A percentile compares a stretch with the other conserved stretches of the same genome.
phyloP scores from a whole-genome alignment of 2,888 invertebrate genomes.

The Julus scandinavius region DNA sequence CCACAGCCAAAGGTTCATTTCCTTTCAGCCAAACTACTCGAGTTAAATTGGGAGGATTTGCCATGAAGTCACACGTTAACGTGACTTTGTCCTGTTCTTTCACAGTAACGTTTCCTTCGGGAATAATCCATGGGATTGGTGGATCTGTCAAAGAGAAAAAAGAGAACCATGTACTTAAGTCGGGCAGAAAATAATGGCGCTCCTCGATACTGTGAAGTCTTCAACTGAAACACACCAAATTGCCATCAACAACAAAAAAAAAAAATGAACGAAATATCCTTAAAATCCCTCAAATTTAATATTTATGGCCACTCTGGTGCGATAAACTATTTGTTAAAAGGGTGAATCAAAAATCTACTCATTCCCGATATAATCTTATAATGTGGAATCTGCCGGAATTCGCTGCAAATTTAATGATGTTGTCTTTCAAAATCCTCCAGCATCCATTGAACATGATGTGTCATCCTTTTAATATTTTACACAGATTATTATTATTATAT shows the following conservation, averaged over 20 bases:
- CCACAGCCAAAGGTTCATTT: conserved; percentile 52
- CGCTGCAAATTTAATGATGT: neutral
- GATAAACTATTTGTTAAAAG: neutral
- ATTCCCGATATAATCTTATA: too few species aligned
- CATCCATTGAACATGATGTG: too few species aligned
- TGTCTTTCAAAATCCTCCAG: neutral
- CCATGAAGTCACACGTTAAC: conserved; percentile 83
- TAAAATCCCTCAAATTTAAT: neutral
- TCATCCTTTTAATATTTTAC: too few species aligned
- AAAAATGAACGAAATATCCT: neutral
- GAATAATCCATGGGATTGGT: conserved; percentile 81
- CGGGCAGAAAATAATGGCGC: neutral
- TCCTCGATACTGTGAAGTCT: neutral
- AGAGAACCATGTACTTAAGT: conserved; percentile 25
- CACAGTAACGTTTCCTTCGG: conserved; percentile 77
- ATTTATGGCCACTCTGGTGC: neutral
- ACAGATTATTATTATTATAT: too few species aligned
- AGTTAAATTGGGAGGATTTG: conserved; percentile 83
- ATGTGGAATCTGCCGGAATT: too few species aligned
- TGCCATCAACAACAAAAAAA: neutral
- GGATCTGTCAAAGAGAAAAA: conserved; percentile 74
- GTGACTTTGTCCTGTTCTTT: conserved; percentile 82
- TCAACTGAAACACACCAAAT: neutral
- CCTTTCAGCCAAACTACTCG: conserved; percentile 67
- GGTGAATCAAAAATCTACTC: neutral